Evolutionary conservation across 2,888 invertebrate species (phyloP).

Genomic region (Hecatera dysodea): DNA sequence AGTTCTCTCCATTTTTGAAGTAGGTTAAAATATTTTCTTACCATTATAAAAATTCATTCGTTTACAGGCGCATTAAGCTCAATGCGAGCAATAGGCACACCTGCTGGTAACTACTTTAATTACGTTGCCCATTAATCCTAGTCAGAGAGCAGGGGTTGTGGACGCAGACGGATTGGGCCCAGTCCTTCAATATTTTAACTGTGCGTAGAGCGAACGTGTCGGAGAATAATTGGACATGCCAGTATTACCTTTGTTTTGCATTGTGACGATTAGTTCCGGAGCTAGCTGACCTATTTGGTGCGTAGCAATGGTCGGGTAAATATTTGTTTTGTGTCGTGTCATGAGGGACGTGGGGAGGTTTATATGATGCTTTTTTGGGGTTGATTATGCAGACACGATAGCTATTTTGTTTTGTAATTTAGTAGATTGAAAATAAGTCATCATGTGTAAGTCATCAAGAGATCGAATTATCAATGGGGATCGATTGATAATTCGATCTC

Average conservation of each 20-base stretch:
- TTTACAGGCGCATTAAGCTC: constrained; percentile 53
- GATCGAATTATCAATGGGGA: too few species aligned
- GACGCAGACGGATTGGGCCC: constrained; percentile 83
- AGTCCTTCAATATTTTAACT: constrained; percentile 76
- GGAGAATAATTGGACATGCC: constrained; percentile 60
- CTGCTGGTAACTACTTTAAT: constrained; percentile 87
- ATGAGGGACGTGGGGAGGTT: constrained; percentile 1
- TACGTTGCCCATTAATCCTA: constrained; percentile 84
- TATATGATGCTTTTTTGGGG: constrained; percentile 6
- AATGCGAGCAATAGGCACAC: constrained; percentile 73
- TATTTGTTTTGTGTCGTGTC: constrained; percentile 25
- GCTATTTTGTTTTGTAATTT: background rate
- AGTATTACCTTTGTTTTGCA: constrained; percentile 62
- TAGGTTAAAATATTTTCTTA: constrained; percentile 1
- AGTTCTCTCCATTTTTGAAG: too few species aligned
- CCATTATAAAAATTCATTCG: constrained; percentile 4
- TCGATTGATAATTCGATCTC: background rate
- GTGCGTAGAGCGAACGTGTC: constrained; percentile 62
- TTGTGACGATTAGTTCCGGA: constrained; percentile 59
- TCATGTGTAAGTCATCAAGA: background rate
- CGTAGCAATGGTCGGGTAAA: constrained; percentile 31
- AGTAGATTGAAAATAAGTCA: background rate
- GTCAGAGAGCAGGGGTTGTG: constrained; percentile 78
- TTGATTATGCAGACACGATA: background rate
- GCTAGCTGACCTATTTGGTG: constrained; percentile 41